Percentiles rank a stretch among this genome's conserved stretches.
Evolutionary conservation across 1,140 invertebrate genomes (phyloP).

Genomic region (Brachionus rotundiformis): DNA sequence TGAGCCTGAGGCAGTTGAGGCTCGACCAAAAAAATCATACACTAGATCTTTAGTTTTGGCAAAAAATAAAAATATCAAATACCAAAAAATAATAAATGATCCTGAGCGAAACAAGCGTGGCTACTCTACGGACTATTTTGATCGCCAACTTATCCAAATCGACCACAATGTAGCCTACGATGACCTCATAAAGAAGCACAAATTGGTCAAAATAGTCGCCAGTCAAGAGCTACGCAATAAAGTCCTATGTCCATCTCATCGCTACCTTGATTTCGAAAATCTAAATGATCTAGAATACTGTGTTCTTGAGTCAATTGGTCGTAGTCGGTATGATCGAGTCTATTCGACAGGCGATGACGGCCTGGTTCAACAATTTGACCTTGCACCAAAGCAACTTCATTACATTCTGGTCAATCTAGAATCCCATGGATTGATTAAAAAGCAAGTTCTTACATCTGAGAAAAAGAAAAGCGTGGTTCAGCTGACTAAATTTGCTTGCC

Average conservation of each 20-base stretch:
- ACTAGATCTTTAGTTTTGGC: not conserved
- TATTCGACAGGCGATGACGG: conserved; percentile 28
- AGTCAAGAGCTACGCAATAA: conserved; percentile 39
- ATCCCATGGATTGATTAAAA: not conserved
- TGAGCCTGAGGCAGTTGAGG: not conserved
- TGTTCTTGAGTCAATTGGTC: conserved; percentile 33
- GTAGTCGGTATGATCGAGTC: not conserved
- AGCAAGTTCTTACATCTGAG: conserved; percentile 42
- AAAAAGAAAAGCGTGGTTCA: conserved; percentile 37
- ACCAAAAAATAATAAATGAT: conserved; percentile 24
- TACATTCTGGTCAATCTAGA: conserved; percentile 38
- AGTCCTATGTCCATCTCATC: conserved; percentile 17
- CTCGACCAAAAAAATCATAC: not conserved
- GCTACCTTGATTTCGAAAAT: conserved; percentile 23
- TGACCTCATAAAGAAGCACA: not conserved
- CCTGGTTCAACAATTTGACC: conserved; percentile 21
- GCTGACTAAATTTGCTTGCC: not conserved
- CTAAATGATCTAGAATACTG: conserved; percentile 36
- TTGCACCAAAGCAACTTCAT: conserved; percentile 41
- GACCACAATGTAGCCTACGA: not conserved
- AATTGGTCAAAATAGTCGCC: conserved; percentile 1
- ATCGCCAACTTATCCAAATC: not conserved
- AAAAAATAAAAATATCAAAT: conserved; percentile 12
- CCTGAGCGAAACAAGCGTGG: not conserved
- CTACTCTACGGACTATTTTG: conserved; percentile 2